phyloP scores from a whole-genome alignment of 2,113 vertebrate species.

The Gobius niger region DNA sequence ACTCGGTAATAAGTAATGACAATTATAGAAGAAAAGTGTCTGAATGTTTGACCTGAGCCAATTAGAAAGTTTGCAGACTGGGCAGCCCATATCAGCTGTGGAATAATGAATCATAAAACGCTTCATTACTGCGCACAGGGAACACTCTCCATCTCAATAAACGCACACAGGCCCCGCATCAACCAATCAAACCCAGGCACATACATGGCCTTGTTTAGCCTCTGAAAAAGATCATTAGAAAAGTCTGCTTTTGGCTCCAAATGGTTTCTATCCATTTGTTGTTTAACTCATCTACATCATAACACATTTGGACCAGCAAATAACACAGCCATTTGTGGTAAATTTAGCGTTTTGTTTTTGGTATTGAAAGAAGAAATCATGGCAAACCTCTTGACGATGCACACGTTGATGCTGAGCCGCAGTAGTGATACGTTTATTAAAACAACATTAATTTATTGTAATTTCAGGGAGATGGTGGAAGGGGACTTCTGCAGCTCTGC shows the following conservation, averaged over 20 bases:
- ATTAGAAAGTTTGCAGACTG: constrained; percentile 82
- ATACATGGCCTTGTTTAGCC: constrained; percentile 69
- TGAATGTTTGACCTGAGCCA: constrained; percentile 80
- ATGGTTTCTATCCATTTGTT: constrained; percentile 64
- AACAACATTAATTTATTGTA: too few relatives aligned
- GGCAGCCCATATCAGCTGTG: constrained; percentile 72
- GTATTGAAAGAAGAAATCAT: too few relatives aligned
- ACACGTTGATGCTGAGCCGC: too few relatives aligned
- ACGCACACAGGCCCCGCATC: constrained; percentile 72
- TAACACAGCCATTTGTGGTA: constrained; percentile 24
- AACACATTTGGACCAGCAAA: constrained; percentile 33
- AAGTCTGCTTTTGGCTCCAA: constrained; percentile 45
- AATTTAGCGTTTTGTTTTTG: neutral
- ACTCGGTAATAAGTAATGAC: constrained; percentile 70
- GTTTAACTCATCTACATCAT: constrained; percentile 42
- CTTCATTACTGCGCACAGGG: constrained; percentile 77
- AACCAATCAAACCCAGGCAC: constrained; percentile 75
- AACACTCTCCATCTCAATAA: constrained; percentile 80
- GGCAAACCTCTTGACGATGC: too few relatives aligned
- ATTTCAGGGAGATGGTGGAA: too few relatives aligned
- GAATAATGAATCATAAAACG: constrained; percentile 84
- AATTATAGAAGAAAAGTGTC: constrained; percentile 75
- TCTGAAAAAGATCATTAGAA: constrained; percentile 69
- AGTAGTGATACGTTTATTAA: too few relatives aligned
- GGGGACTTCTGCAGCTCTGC: too few relatives aligned